Evolutionary conservation across 2,888 invertebrate genomes (phyloP), one percentile per base, ranked within the genome.

Genomic region (Eulithis prunata): DNA sequence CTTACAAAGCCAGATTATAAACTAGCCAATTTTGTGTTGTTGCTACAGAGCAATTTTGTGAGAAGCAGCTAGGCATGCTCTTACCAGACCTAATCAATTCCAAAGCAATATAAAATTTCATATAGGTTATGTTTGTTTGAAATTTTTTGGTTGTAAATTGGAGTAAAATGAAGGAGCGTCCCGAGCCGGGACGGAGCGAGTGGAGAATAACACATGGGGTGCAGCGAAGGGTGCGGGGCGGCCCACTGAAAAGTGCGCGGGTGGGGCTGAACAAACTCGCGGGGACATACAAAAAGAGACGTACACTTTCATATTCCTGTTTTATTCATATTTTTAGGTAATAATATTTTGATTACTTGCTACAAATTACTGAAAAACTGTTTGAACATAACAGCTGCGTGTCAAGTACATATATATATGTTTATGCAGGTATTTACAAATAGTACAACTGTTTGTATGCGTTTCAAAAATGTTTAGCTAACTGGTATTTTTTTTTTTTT

Each of bases 231-330:
- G 89, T 85, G 88, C 90, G 89, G 86, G 87, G 91, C 82, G 90
- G 90, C 91, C 90, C 91, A 89, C 91, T 90, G 91, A 92, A 91
- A 91, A 91, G 91, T 91, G 90, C 91, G 92, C 92, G 92, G 93
- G 91, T 88, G 91, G 92, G 91, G 91, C 91, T 90, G 92, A 91
- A 91, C 93, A 92, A 93, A 93, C 93, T 93, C 93, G 93, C 93
- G 93, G 89, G 93, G 91, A 88, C 89, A 81, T 81, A 69, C 90
- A 88, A 85, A 78, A 78, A 72, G 75, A 69, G 69, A 73, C 68
- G 21, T 52, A 56, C 76, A 71, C 78, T 81, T 87, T 80, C 71
- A 56, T 74, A 77, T 79, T 79, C 75, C 77, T 75, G 72, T 73
- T 77, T 75, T 60, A 65, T 68, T 69, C 59, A 65, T 74, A 76